Evolutionary conservation across 2,113 vertebrate species (phyloP).

Genomic region (Cyrtonyx montezumae): DNA sequence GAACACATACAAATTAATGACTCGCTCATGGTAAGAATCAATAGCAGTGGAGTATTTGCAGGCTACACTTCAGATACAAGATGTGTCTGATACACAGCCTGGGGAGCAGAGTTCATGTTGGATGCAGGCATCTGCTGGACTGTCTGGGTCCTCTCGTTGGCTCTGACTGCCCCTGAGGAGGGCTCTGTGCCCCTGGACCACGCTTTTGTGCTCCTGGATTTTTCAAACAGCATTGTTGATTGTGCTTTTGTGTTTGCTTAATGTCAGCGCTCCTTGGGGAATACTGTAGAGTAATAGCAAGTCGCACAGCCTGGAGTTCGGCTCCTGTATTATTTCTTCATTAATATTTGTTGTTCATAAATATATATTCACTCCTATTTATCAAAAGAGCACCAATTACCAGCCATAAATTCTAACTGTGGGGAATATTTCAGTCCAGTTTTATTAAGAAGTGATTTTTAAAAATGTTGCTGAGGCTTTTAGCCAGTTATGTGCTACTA

Average conservation of each 20-base stretch:
- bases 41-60: not conserved
- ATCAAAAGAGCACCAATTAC: constrained; percentile 41
- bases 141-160: rapidly evolving
- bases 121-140: rapidly evolving
- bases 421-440: constrained; percentile 48
- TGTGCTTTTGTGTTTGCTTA: not conserved
- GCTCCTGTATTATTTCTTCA: constrained; percentile 8
- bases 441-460: constrained; percentile 68
- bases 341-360: constrained; percentile 33
- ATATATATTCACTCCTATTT: constrained; percentile 24
- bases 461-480: constrained; percentile 64
- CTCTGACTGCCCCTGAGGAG: not conserved
- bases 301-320: not conserved
- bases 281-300: not conserved
- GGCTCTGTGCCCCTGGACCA: not conserved
- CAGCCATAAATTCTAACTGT: constrained; percentile 22
- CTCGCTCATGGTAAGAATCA: not conserved
- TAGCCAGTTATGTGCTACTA: constrained; percentile 74
- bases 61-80: rapidly evolving
- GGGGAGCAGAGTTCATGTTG: rapidly evolving
- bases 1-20: not conserved
- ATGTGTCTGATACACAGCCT: not conserved
- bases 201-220: not conserved
- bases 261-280: not conserved
- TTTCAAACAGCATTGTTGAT: not conserved